A percentile compares a stretch with the other conserved stretches of the same genome.
Evolutionary conservation across 2,888 invertebrate genomes (phyloP).

Genomic region (Drosophila mettleri): DNA sequence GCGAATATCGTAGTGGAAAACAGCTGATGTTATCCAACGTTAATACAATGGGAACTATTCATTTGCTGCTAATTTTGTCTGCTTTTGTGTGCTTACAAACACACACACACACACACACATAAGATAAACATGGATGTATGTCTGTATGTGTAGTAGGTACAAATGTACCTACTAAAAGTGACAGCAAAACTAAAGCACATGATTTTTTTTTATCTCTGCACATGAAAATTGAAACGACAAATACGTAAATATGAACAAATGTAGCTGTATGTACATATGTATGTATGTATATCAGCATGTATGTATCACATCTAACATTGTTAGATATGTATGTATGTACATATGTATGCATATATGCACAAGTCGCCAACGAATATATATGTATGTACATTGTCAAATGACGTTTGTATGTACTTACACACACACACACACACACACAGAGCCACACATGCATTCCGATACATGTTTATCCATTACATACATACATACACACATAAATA

Average conservation of each 20-base stretch:
- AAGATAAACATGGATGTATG: slow-evolving; percentile 5
- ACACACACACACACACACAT: slow-evolving; percentile 17
- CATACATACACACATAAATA: not conserved
- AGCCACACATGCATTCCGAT: not conserved
- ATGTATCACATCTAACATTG: slow-evolving; percentile 8
- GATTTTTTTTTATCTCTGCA: slow-evolving; percentile 48
- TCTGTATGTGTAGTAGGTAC: not conserved
- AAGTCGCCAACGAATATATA: not conserved
- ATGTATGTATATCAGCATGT: not conserved
- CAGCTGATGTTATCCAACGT: slow-evolving; percentile 48
- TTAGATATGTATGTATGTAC: slow-evolving; percentile 10
- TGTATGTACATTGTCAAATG: slow-evolving; percentile 4
- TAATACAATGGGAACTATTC: slow-evolving; percentile 27
- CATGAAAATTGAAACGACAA: slow-evolving; percentile 67
- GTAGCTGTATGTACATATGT: slow-evolving; percentile 7
- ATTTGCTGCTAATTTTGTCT: slow-evolving; percentile 39
- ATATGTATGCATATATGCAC: too few relatives aligned
- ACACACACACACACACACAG: not conserved
- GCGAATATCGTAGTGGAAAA: slow-evolving; percentile 20
- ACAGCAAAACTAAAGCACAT: slow-evolving; percentile 50
- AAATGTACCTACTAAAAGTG: slow-evolving; percentile 7
- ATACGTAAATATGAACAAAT: slow-evolving; percentile 40
- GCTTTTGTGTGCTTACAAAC: slow-evolving; percentile 31
- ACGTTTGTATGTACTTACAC: slow-evolving; percentile 1
- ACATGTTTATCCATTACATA: not conserved